These are phyloP conservation scores for Capitella teleta DNA, from an alignment of 1,140 invertebrate genomes.

Conservation along the genomic window DNA sequence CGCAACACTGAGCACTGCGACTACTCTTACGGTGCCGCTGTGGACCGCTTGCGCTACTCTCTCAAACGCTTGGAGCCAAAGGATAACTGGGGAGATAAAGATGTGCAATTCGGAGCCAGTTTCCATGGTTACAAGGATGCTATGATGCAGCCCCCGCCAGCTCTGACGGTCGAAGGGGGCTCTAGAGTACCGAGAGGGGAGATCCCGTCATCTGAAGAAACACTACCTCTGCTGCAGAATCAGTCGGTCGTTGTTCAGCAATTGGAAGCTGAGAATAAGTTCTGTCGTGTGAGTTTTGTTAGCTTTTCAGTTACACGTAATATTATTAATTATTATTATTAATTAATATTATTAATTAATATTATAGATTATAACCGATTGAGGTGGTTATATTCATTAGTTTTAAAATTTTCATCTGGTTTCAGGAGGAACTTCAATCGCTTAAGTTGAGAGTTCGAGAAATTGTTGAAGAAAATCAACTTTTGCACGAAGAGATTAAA, in stretches of 20 bases:
- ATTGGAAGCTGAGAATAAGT: conserved; percentile 2
- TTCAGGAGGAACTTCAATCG: conserved; percentile 9
- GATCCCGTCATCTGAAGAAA: background rate
- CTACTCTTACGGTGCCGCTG: conserved; percentile 3
- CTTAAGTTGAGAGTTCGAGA: conserved; percentile 8
- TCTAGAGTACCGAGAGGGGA: conserved; percentile 2
- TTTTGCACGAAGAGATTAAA: conserved; percentile 10
- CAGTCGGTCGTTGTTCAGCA: conserved; percentile 1
- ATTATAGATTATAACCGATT: no score
- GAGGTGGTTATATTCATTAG: no score
- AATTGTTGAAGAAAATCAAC: conserved; percentile 7
- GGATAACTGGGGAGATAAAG: background rate
- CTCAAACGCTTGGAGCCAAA: background rate
- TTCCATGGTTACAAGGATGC: no score
- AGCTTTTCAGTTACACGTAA: no score
- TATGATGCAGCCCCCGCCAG: no score
- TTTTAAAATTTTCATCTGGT: no score
- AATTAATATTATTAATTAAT: no score
- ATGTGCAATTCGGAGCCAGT: background rate
- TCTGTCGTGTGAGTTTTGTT: background rate
- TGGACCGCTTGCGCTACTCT: background rate
- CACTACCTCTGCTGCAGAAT: conserved; percentile 1
- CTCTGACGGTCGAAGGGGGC: no score
- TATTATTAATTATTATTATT: no score
- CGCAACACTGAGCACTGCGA: conserved; percentile 5